phyloP scores from a whole-genome alignment of 2,888 invertebrate species.

The Cephus pygmeus region DNA sequence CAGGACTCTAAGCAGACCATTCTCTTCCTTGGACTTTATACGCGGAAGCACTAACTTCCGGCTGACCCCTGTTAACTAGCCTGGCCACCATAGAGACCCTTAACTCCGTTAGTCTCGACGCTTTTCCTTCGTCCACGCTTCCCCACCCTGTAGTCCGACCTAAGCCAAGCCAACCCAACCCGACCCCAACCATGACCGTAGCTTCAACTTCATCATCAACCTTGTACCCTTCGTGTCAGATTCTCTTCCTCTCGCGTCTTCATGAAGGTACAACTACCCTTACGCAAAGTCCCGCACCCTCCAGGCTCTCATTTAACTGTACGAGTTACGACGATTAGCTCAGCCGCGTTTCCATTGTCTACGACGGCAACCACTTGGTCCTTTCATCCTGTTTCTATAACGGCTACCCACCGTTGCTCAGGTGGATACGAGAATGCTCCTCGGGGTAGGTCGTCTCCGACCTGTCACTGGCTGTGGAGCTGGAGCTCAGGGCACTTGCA shows the following conservation, averaged over 20 bases:
- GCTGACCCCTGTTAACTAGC: slow-evolving; percentile 56
- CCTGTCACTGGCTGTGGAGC: slow-evolving; percentile 66
- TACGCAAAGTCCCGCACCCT: neutral
- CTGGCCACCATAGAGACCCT: slow-evolving; percentile 48
- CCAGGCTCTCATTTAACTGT: neutral
- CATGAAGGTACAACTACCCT: neutral
- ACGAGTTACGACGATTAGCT: neutral
- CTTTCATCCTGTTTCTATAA: neutral
- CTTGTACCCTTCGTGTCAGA: neutral
- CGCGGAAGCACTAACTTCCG: neutral
- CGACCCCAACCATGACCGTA: neutral
- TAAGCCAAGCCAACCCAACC: neutral
- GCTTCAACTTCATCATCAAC: neutral
- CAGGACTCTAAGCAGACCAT: slow-evolving; percentile 49
- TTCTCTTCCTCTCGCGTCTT: neutral
- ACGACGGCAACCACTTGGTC: neutral
- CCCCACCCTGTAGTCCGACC: neutral
- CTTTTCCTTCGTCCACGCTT: neutral
- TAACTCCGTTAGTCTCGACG: slow-evolving; percentile 51
- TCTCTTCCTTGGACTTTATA: neutral
- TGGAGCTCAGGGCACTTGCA: slow-evolving; percentile 68
- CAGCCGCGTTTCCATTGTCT: neutral
- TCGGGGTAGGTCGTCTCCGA: slow-evolving; percentile 54
- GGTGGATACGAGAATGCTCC: slow-evolving; percentile 55
- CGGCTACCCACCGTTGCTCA: slow-evolving; percentile 48